phyloP scores from a whole-genome alignment of 1,140 invertebrate genomes.

The Pachypeltis micranthus region DNA sequence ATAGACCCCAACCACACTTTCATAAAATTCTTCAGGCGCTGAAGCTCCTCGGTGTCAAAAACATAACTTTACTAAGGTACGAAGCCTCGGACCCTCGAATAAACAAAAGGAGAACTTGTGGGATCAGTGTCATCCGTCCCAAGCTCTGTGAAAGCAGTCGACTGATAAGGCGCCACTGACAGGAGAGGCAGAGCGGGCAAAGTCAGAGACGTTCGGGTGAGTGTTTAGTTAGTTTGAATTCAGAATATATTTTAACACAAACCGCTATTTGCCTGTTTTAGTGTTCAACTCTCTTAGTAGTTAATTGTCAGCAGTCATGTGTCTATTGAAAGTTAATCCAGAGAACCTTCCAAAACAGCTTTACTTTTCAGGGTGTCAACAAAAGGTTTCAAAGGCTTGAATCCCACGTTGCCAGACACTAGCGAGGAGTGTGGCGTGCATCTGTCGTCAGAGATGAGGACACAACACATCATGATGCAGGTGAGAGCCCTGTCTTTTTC shows the following conservation, averaged over 20 bases:
- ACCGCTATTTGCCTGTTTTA: too few relatives aligned
- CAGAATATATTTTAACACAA: neutral
- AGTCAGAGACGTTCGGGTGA: constrained; percentile 59
- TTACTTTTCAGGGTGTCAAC: constrained; percentile 54
- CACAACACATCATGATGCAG: constrained; percentile 77
- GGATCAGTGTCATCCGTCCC: constrained; percentile 70
- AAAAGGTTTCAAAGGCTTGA: constrained; percentile 81
- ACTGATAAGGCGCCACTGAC: constrained; percentile 49
- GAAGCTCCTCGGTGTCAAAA: constrained; percentile 62
- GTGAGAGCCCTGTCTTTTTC: too few relatives aligned
- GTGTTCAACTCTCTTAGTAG: too few relatives aligned
- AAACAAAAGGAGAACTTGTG: constrained; percentile 49
- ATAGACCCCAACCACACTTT: too few relatives aligned
- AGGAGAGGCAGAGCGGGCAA: constrained; percentile 43
- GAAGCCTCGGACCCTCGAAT: constrained; percentile 48
- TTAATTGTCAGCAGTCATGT: too few relatives aligned
- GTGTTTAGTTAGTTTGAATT: too few relatives aligned
- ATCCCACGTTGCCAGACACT: constrained; percentile 86
- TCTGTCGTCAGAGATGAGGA: constrained; percentile 81
- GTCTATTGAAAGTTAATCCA: constrained; percentile 1
- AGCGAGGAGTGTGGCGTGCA: constrained; percentile 86
- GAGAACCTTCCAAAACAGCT: neutral
- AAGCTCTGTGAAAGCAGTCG: constrained; percentile 64
- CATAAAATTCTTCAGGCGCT: constrained; percentile 59
- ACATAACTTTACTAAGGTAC: constrained; percentile 37